Evolutionary conservation across 2,888 invertebrate genomes (phyloP), one percentile per base, ranked within the genome.

Genomic region (Gisinianus flammeolus): DNA sequence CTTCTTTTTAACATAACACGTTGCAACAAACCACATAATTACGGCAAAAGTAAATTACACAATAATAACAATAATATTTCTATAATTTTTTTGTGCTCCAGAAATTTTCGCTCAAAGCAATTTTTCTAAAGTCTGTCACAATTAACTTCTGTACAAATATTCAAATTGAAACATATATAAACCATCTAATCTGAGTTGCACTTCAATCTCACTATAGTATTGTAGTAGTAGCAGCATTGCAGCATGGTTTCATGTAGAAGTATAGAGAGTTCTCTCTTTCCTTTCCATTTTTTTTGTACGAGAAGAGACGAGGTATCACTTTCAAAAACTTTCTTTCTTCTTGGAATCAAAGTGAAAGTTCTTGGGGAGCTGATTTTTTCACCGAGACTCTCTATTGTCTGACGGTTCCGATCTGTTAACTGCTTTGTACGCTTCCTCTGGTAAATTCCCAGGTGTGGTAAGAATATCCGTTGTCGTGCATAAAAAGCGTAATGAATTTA

Each of bases 381-480:
- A 44, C 44, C 44, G 44, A 16, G 44, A 44, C 16, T 44, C 44
- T 44, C 44, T 44, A 19, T 44, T 19, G 16, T 12, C 16, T 44
- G 44, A 19, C 12, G 44, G 44, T 2, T 44, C 44, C 1, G 2
- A 16, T 64, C 64, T 64, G 19, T 28, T 64, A 4, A 44, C 44
- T 16, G 44, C 44, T 44, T 44, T 44, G 44, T 44, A 44, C 8
- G 95, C 96, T 89, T 98, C 97, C 79, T 96, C 95, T 12, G 95
- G 94, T 85, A 98, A 89, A 78, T 92, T 91, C 86, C 92, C 92
- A 16, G 97, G 97, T 86, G 94, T 93, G 66, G 95, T 92, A 85
- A 98, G 89, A 85, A 98, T 95, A 86, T 96, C 96, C 69, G 98
- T 98, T 81, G 93, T 93, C 85, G 95, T 97, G 87, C 96, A 95